Base-by-base conservation (phyloP, 2,888 invertebrate genomes). In the Parascotia fuliginaria region DNA sequence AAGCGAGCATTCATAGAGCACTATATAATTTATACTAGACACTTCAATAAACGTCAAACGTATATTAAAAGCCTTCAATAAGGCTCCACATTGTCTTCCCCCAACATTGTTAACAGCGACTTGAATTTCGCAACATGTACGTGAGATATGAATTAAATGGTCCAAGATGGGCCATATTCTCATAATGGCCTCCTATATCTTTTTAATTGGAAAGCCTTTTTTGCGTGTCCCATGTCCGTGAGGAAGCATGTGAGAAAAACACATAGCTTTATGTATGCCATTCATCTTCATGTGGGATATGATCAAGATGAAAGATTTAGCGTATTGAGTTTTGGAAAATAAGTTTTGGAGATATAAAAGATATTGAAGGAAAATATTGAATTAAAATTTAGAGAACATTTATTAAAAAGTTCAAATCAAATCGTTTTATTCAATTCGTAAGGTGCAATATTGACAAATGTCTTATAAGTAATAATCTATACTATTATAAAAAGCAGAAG, bases 131-230 rank as follows among this genome's bases (percentile, higher is more conserved):
- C 69, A 64, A 66, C 60, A 58, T 47, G 72, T 81, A 88, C 89
- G 89, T 89, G 88, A 84, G 83, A 82, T 87, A 88, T 87, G 87
- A 85, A 84, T 83, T 85, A 83, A 90, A 89, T 75, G 87, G 78
- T 77, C 78, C 51, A 43, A 68, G 76, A 83, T 83, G 79, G 75
- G 56, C 70, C 71, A 70, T 69, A 68, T 74, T 79, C 77, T 70
- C 68, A 72, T 83, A 87, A 87, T 85, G 79, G 82, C 70, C 72
- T 77, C 69, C 62, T 87, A 85, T 82, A 86, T 89, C 87, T 84
- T 80, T 81, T 88, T 89, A 90, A 91, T 90, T 90, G 88, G 85
- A 79, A 75, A 64, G 46, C 38, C 57, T 89, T 90, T 65, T 89
- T 89, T 89, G 77, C 81, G 58, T 62, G 59, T 51, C 63, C 73